Evolutionary conservation across 1,140 invertebrate genomes (phyloP).

Genomic region (Leptoteleia sp.): DNA sequence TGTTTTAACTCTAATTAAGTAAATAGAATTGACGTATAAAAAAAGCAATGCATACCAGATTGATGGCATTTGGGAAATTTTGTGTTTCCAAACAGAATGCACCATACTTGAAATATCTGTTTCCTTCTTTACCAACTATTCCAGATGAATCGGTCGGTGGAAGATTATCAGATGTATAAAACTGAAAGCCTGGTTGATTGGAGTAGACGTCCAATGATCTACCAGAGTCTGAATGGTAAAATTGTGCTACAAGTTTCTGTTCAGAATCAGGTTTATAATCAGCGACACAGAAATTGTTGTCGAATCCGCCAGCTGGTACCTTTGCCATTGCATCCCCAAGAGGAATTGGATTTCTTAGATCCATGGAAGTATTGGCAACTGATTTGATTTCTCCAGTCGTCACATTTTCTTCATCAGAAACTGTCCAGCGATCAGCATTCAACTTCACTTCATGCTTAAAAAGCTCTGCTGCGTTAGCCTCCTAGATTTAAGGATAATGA

Average conservation of each 20-base stretch:
- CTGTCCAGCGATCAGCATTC: constrained; percentile 89
- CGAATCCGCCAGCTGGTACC: constrained; percentile 83
- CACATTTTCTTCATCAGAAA: constrained; percentile 87
- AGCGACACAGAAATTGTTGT: constrained; percentile 86
- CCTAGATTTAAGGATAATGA: constrained; percentile 73
- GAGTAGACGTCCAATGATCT: constrained; percentile 88
- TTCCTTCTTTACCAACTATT: constrained; percentile 86
- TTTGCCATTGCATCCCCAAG: constrained; percentile 81
- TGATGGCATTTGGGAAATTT: constrained; percentile 94
- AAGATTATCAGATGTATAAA: constrained; percentile 92
- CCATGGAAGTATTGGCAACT: constrained; percentile 83
- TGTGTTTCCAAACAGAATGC: constrained; percentile 96
- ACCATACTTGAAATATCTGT: constrained; percentile 88
- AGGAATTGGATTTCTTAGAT: constrained; percentile 81
- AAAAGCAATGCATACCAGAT: constrained; percentile 86
- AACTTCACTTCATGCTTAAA: constrained; percentile 88
- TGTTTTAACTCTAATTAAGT: no score
- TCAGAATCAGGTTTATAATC: constrained; percentile 29
- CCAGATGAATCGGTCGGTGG: constrained; percentile 78
- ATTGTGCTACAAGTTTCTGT: constrained; percentile 77
- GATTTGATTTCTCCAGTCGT: constrained; percentile 88
- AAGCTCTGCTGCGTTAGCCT: constrained; percentile 79
- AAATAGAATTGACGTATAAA: no score
- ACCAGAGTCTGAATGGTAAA: constrained; percentile 86
- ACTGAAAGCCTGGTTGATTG: constrained; percentile 94